phyloP scores from a whole-genome alignment of 2,113 vertebrate genomes.

The Lophius piscatorius region DNA sequence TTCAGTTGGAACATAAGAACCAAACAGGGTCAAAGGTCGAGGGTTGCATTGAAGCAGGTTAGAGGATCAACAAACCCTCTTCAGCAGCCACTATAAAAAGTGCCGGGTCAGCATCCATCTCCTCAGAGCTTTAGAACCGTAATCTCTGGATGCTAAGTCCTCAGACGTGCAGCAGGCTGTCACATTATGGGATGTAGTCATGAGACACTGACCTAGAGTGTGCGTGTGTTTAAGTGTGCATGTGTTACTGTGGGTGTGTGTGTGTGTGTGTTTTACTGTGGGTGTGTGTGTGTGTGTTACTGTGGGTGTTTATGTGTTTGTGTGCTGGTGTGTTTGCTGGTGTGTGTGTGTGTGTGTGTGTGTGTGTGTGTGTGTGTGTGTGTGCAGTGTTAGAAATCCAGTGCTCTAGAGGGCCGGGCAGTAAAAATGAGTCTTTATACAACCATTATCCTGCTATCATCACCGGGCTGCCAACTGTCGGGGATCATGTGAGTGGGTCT shows the following conservation, averaged over 20 bases:
- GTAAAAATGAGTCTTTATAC: conserved; percentile 23
- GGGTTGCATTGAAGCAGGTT: conserved; percentile 5
- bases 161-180: conserved; percentile 30
- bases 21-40: conserved; percentile 27
- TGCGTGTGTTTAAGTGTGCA: conserved; percentile 1
- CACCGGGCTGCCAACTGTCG: conserved; percentile 23
- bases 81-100: conserved; percentile 7
- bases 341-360: background rate
- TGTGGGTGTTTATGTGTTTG: conserved; percentile 3
- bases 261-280: background rate
- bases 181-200: conserved; percentile 41
- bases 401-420: background rate
- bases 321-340: conserved; percentile 4
- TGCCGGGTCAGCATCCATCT: conserved; percentile 54
- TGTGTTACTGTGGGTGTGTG: conserved; percentile 8
- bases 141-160: conserved; percentile 55
- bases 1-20: too few relatives aligned
- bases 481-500: background rate
- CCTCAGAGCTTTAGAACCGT: conserved; percentile 34
- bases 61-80: conserved; percentile 23
- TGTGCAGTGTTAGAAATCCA: too few relatives aligned
- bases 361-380: background rate
- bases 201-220: conserved; percentile 13
- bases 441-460: conserved; percentile 40
- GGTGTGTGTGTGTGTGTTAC: background rate